Percentiles rank a stretch among this genome's conserved stretches.
phyloP scores from a whole-genome alignment of 1,140 invertebrate species.

The Mycetomoellerius zeteki region DNA sequence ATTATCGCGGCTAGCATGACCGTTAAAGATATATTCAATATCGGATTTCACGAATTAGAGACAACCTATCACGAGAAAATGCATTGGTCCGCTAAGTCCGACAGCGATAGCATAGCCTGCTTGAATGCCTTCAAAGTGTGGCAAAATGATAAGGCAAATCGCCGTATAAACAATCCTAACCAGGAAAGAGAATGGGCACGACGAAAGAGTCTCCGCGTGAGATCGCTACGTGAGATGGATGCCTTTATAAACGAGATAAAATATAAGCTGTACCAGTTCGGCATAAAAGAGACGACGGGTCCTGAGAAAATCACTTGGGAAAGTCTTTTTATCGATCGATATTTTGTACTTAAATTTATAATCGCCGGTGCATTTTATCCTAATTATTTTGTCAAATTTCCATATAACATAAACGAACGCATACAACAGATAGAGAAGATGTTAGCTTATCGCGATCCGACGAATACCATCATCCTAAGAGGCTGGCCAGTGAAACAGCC shows the following conservation, averaged over 20 bases:
- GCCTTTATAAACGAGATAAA: constrained; percentile 91
- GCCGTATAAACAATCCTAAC: constrained; percentile 74
- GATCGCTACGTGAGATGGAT: constrained; percentile 91
- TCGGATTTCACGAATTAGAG: constrained; percentile 90
- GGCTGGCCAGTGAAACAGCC: constrained; percentile 91
- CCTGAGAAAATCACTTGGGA: constrained; percentile 82
- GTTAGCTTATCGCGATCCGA: constrained; percentile 91
- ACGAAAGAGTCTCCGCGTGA: constrained; percentile 91
- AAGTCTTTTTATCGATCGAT: constrained; percentile 83
- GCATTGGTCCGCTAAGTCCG: constrained; percentile 93
- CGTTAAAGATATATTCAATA: constrained; percentile 93
- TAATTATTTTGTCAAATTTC: constrained; percentile 92
- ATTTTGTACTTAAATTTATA: constrained; percentile 89
- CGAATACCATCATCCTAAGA: constrained; percentile 92
- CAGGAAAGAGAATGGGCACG: constrained; percentile 91
- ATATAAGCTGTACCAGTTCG: constrained; percentile 87
- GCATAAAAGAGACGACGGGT: constrained; percentile 85
- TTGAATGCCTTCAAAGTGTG: constrained; percentile 93
- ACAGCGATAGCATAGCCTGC: constrained; percentile 94
- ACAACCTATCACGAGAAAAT: constrained; percentile 93
- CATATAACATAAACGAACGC: constrained; percentile 84
- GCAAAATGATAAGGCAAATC: constrained; percentile 76
- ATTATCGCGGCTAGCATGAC: constrained; percentile 96
- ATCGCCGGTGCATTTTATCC: constrained; percentile 94
- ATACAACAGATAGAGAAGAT: constrained; percentile 89